Percentiles rank a stretch among this genome's conserved stretches.
Conservation (phyloP, 1,140 invertebrate genomes). For the Telenomus remus region DNA sequence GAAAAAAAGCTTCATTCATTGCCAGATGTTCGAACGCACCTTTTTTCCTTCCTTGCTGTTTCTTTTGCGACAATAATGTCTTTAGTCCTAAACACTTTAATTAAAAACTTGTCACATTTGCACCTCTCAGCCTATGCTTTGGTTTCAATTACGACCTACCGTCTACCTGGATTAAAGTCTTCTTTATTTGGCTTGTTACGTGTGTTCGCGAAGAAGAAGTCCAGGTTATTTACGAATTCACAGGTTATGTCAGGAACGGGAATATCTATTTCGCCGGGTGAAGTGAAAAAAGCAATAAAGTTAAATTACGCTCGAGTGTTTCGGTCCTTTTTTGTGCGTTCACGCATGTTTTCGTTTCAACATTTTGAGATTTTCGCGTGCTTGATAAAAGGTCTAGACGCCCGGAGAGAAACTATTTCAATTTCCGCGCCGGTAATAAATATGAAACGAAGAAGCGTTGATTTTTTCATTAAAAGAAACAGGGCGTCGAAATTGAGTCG, state of each 20-base stretch:
- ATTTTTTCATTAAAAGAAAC: slow-evolving; percentile 15
- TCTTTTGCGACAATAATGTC: slow-evolving; percentile 65
- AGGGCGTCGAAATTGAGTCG: background rate
- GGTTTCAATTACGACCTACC: slow-evolving; percentile 20
- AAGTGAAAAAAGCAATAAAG: background rate
- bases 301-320: no score
- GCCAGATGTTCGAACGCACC: slow-evolving; percentile 48
- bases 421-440: background rate
- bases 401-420: no score
- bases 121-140: slow-evolving; percentile 15
- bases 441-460: background rate
- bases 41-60: slow-evolving; percentile 12
- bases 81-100: slow-evolving; percentile 68
- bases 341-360: no score
- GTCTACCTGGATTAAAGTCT: slow-evolving; percentile 4
- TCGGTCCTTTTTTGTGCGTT: no score
- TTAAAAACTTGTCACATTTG: slow-evolving; percentile 68
- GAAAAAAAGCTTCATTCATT: slow-evolving; percentile 68
- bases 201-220: background rate
- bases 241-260: slow-evolving; percentile 12
- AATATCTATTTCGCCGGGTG: background rate
- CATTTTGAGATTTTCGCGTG: no score
- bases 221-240: slow-evolving; percentile 19
- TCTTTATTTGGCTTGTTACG: slow-evolving; percentile 4
- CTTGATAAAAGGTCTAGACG: no score